Conservation (phyloP, 2,888 invertebrate species). For the Phalera bucephala region DNA sequence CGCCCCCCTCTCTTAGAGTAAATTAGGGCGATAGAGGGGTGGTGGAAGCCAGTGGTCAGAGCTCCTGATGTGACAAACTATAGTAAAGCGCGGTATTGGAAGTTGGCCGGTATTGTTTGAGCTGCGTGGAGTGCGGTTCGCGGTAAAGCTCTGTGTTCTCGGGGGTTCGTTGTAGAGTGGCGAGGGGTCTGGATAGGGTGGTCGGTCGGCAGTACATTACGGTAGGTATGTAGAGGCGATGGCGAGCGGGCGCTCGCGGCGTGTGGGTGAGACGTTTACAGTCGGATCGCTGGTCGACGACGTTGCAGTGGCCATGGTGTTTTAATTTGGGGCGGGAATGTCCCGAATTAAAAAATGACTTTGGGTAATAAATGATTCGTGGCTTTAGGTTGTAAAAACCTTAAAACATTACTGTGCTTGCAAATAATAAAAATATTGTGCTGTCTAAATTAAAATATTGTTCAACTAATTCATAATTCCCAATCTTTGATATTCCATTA, state of each 20-base stretch:
- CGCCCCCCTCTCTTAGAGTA: constrained; percentile 42
- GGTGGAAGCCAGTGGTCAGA: constrained; percentile 63
- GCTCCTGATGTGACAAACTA: constrained; percentile 73
- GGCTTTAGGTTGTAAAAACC: no score
- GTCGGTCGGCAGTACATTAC: constrained; percentile 57
- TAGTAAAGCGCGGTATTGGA: constrained; percentile 76
- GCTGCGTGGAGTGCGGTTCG: constrained; percentile 34
- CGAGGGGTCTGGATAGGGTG: constrained; percentile 41
- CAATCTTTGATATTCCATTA: no score
- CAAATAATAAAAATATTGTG: no score
- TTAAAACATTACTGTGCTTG: no score
- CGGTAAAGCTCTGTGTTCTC: constrained; percentile 9
- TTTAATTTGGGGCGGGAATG: constrained; percentile 2
- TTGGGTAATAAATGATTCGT: neutral
- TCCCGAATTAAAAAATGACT: no score
- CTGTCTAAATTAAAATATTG: no score
- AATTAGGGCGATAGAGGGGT: constrained; percentile 53
- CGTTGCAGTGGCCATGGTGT: constrained; percentile 49
- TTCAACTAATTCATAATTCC: no score
- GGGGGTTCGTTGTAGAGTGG: constrained; percentile 31
- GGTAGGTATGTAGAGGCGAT: constrained; percentile 72
- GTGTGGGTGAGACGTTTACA: constrained; percentile 83
- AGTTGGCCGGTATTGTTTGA: constrained; percentile 46
- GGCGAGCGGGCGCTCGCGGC: constrained; percentile 74
- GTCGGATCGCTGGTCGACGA: constrained; percentile 79